These are phyloP conservation scores for Polypedilum vanderplanki DNA, from an alignment of 1,140 invertebrate species.

Conservation along the genomic window DNA sequence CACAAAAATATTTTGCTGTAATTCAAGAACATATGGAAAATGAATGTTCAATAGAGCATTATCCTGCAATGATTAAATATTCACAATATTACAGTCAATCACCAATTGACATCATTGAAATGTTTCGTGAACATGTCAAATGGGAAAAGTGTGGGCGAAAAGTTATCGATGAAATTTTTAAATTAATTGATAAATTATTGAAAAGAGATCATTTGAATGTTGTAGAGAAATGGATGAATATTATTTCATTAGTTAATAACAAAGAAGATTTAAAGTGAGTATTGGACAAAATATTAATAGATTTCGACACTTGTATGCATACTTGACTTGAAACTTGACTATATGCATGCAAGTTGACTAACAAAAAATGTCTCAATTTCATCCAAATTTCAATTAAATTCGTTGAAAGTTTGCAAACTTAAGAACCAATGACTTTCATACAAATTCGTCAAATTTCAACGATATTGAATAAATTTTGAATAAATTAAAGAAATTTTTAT, in stretches of 20 bases:
- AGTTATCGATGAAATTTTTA: neutral
- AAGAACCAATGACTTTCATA: too few species aligned
- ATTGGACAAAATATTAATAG: too few species aligned
- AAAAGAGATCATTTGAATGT: neutral
- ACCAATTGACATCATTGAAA: neutral
- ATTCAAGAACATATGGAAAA: neutral
- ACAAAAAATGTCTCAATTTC: too few species aligned
- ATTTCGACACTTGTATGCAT: too few species aligned
- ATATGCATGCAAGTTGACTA: too few species aligned
- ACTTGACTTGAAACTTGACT: too few species aligned
- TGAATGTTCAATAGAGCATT: neutral
- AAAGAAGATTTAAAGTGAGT: neutral
- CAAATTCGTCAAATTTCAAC: too few species aligned
- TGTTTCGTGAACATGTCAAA: neutral
- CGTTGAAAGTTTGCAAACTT: too few species aligned
- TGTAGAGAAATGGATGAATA: neutral
- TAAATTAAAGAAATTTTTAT: too few species aligned
- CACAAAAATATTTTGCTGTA: neutral
- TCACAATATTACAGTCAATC: neutral
- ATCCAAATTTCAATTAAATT: too few species aligned
- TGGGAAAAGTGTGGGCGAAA: neutral
- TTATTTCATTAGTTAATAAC: neutral
- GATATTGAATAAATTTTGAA: too few species aligned
- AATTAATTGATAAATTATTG: neutral
- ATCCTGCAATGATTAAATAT: constrained; percentile 16